These are phyloP conservation scores for Falco naumanni DNA, from an alignment of 2,797 vertebrate species.

Conservation along the genomic window DNA sequence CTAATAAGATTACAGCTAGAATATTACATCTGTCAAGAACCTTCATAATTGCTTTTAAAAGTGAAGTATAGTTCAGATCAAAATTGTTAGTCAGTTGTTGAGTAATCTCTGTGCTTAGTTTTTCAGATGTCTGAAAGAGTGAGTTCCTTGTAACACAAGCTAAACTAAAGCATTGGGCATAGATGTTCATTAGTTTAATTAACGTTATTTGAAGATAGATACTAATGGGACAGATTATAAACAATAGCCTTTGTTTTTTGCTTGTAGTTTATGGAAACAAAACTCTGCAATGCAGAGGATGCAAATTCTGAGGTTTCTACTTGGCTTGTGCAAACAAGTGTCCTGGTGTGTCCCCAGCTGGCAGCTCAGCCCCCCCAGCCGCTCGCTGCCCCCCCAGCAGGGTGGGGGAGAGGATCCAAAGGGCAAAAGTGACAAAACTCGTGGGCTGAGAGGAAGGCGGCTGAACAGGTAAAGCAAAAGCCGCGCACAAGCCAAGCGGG, in stretches of 20 bases:
- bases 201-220: not conserved
- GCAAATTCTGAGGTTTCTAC: not conserved
- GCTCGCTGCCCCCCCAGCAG: too few relatives aligned
- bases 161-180: not conserved
- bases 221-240: not conserved
- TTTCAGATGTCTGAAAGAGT: not conserved
- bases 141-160: not conserved
- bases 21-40: constrained; percentile 52
- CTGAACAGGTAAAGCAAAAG: too few relatives aligned
- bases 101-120: not conserved
- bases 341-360: not conserved
- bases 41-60: constrained; percentile 56
- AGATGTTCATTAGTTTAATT: not conserved
- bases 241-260: not conserved
- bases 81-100: constrained; percentile 4
- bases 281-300: not conserved
- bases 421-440: too few relatives aligned
- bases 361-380: not conserved
- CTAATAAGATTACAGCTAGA: constrained; percentile 55
- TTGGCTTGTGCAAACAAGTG: not conserved
- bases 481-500: too few relatives aligned
- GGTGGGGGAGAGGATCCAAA: too few relatives aligned
- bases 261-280: not conserved
- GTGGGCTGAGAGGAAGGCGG: too few relatives aligned
- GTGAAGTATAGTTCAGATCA: constrained; percentile 36